Evolutionary conservation across 1,140 invertebrate species (phyloP).

Genomic region (Drosophila subobscura): DNA sequence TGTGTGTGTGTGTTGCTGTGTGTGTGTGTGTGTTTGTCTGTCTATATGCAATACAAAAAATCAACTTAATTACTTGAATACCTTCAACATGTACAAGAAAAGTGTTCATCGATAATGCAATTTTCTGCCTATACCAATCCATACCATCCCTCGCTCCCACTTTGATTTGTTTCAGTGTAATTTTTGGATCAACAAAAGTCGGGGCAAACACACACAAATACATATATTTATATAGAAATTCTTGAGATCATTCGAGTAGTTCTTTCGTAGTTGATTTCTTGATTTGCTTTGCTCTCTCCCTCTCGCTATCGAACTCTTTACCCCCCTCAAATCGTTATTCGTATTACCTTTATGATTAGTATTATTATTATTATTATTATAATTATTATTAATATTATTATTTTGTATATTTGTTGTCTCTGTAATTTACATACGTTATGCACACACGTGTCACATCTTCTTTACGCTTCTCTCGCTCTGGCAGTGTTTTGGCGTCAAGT

Average conservation of each 20-base stretch:
- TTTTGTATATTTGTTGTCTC: conserved; percentile 41
- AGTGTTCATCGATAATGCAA: conserved; percentile 12
- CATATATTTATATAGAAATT: conserved; percentile 18
- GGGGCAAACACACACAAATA: too few relatives aligned
- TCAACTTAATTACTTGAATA: conserved; percentile 34
- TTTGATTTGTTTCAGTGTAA: conserved; percentile 2
- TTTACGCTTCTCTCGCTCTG: conserved; percentile 69
- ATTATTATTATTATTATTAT: conserved; percentile 37
- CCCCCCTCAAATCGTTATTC: conserved; percentile 22
- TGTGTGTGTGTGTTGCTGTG: conserved; percentile 18
- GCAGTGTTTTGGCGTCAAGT: conserved; percentile 83
- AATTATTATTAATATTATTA: conserved; percentile 30
- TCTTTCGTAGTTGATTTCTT: conserved; percentile 33
- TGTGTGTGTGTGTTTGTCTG: conserved; percentile 16
- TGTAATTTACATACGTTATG: conserved; percentile 69
- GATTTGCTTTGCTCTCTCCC: conserved; percentile 13
- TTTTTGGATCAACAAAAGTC: neutral
- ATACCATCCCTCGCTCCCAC: neutral
- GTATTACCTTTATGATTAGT: conserved; percentile 39
- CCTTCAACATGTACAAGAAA: conserved; percentile 42
- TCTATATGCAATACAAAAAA: conserved; percentile 37
- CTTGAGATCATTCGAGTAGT: conserved; percentile 40
- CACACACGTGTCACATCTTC: conserved; percentile 43
- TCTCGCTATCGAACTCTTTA: conserved; percentile 11
- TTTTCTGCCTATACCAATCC: neutral